phyloP scores from a whole-genome alignment of 2,888 invertebrate species.

The Cantharis nigra region DNA sequence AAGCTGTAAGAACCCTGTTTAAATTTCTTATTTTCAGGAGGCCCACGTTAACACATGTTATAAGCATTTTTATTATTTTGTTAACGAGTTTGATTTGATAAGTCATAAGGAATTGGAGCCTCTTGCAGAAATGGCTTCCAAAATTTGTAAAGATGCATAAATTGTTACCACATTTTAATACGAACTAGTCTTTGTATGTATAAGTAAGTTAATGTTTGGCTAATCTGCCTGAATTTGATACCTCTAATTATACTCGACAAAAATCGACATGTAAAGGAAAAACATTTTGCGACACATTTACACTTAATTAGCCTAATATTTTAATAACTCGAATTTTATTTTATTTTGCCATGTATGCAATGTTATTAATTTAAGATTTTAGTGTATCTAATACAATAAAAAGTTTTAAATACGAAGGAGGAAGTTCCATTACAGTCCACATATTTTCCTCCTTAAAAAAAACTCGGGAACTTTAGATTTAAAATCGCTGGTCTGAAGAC shows the following conservation, averaged over 20 bases:
- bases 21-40: conserved; percentile 62
- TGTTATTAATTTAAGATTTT: not conserved
- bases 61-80: conserved; percentile 93
- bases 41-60: conserved; percentile 94
- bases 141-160: conserved; percentile 66
- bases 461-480: too few species aligned
- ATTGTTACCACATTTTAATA: not conserved
- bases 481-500: too few species aligned
- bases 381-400: not conserved
- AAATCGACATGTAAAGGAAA: not conserved
- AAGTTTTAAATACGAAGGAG: not conserved
- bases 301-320: not conserved
- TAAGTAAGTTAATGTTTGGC: not conserved
- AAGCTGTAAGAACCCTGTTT: not conserved
- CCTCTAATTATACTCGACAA: not conserved
- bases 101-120: conserved; percentile 85
- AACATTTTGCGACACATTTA: not conserved
- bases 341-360: not conserved
- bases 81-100: conserved; percentile 83
- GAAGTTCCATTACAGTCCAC: not conserved
- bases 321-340: not conserved
- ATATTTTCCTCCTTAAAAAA: too few species aligned
- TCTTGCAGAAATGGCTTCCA: conserved; percentile 74
- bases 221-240: not conserved
- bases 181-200: not conserved